These are phyloP conservation scores for Drosophila affinis DNA, from an alignment of 2,888 invertebrate species.

Conservation along the genomic window DNA sequence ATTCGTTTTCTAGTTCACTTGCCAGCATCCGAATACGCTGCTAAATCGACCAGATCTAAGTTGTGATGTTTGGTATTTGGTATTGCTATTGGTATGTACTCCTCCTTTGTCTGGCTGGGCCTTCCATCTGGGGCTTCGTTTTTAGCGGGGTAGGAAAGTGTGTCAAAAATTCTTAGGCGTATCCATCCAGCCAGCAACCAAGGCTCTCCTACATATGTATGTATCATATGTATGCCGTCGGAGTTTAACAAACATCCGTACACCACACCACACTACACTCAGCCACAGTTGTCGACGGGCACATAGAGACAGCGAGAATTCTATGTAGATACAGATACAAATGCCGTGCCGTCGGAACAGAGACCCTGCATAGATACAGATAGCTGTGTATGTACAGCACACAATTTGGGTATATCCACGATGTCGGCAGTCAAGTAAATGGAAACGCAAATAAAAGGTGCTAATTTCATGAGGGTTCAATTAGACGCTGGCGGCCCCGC, in stretches of 20 bases:
- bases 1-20: conserved; percentile 79
- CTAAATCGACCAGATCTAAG: conserved; percentile 46
- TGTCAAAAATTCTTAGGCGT: conserved; percentile 74
- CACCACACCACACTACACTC: conserved; percentile 12
- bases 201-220: conserved; percentile 4
- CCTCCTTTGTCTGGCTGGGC: conserved; percentile 8
- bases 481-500: conserved; percentile 64
- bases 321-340: conserved; percentile 15
- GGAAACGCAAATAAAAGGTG: conserved; percentile 80
- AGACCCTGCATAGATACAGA: conserved; percentile 25
- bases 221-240: neutral
- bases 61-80: conserved; percentile 14
- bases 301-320: conserved; percentile 14
- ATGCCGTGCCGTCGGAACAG: conserved; percentile 6
- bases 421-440: conserved; percentile 69
- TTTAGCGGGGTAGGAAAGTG: conserved; percentile 61
- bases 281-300: conserved; percentile 1
- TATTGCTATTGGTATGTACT: neutral
- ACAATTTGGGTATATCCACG: conserved; percentile 71
- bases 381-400: conserved; percentile 46
- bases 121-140: conserved; percentile 14
- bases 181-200: conserved; percentile 26
- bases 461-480: conserved; percentile 82
- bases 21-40: conserved; percentile 36
- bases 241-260: conserved; percentile 35